Evolutionary conservation across 2,888 invertebrate genomes (phyloP).

Genomic region (Cheilosia vulpina): DNA sequence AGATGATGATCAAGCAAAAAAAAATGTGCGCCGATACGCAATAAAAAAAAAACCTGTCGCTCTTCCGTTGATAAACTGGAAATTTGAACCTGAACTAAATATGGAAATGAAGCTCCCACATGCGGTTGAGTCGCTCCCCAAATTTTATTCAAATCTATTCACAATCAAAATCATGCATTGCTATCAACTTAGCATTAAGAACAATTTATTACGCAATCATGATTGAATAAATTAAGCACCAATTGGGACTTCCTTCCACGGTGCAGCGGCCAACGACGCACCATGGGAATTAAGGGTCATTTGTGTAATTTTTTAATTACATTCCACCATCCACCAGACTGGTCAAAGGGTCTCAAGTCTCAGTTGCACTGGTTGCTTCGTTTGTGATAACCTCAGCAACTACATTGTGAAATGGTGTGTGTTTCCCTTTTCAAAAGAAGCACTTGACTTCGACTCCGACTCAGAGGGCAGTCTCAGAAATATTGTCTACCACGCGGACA

Average conservation of each 20-base stretch:
- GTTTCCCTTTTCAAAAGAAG: slow-evolving; percentile 13
- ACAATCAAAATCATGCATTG: slow-evolving; percentile 33
- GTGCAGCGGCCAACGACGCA: not conserved
- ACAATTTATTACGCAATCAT: slow-evolving; percentile 59
- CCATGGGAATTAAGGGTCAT: slow-evolving; percentile 14
- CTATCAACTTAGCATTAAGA: slow-evolving; percentile 38
- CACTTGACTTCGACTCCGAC: slow-evolving; percentile 21
- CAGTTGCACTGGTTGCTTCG: slow-evolving; percentile 20
- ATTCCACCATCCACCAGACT: slow-evolving; percentile 26
- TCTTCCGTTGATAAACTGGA: not conserved
- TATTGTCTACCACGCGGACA: slow-evolving; percentile 34
- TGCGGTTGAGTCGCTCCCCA: not conserved
- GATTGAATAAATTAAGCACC: slow-evolving; percentile 58
- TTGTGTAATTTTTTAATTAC: slow-evolving; percentile 31
- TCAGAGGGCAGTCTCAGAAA: slow-evolving; percentile 41
- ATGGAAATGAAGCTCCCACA: slow-evolving; percentile 11
- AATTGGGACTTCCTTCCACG: slow-evolving; percentile 38
- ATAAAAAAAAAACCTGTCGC: slow-evolving; percentile 1
- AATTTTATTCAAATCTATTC: not conserved
- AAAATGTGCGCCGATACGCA: not conserved
- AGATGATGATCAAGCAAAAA: not conserved
- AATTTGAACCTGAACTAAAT: slow-evolving; percentile 6
- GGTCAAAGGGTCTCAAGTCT: slow-evolving; percentile 13
- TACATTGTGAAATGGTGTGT: not conserved
- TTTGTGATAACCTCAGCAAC: slow-evolving; percentile 31